Evolutionary conservation across 2,113 vertebrate genomes (phyloP).

Genomic region (Myrmecobius fasciatus): DNA sequence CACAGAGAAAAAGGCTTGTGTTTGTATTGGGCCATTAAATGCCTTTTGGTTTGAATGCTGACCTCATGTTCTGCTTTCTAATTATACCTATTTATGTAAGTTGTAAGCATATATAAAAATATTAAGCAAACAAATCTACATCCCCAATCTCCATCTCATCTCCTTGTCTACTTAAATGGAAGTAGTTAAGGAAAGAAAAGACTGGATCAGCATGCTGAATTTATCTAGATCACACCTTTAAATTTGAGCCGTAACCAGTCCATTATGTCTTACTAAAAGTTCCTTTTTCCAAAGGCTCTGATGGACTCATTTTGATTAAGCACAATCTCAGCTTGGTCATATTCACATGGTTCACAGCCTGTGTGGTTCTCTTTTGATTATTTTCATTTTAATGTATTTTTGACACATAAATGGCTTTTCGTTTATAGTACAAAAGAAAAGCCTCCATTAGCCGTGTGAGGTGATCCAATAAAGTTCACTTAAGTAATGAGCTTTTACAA

Average conservation of each 20-base stretch:
- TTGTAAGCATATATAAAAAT: background rate
- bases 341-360: background rate
- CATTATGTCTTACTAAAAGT: constrained; percentile 1
- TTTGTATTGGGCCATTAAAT: constrained; percentile 9
- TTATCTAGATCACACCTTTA: background rate
- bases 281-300: constrained; percentile 4
- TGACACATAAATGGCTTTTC: background rate
- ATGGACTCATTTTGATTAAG: constrained; percentile 42
- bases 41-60: background rate
- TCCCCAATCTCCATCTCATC: background rate
- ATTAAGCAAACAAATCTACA: background rate
- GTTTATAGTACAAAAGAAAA: constrained; percentile 40
- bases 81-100: background rate
- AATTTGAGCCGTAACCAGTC: constrained; percentile 29
- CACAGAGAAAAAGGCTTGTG: constrained; percentile 1
- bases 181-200: background rate
- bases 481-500: constrained; percentile 58
- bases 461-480: constrained; percentile 14
- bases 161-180: background rate
- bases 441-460: constrained; percentile 46
- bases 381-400: constrained; percentile 44
- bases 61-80: background rate
- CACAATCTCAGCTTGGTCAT: constrained; percentile 24
- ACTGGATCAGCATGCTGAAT: background rate
- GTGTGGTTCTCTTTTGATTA: constrained; percentile 31